Conservation (phyloP, 2,113 vertebrate genomes). For the Catharus fuscescens region DNA sequence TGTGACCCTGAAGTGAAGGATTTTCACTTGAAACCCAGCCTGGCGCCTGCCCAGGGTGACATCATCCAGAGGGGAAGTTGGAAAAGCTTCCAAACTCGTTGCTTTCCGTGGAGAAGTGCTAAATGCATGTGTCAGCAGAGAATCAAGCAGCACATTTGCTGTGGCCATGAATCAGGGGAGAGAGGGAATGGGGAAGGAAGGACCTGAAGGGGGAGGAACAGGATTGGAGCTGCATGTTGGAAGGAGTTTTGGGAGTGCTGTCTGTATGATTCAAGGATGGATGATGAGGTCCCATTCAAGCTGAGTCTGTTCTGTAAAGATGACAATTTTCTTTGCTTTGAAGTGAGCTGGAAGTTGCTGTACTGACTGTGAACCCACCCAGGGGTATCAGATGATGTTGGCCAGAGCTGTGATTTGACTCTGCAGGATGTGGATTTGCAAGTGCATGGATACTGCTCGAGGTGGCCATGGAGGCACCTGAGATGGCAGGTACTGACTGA, state of each 20-base stretch:
- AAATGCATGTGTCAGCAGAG: neutral
- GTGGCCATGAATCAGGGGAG: neutral
- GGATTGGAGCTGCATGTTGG: fast-evolving
- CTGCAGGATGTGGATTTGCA: neutral
- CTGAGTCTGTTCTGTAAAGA: neutral
- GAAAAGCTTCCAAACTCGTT: conserved; percentile 1
- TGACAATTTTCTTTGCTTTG: neutral
- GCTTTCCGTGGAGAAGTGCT: neutral
- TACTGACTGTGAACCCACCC: neutral
- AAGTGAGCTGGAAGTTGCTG: neutral
- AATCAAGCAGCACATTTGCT: neutral
- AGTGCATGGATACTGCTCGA: fast-evolving
- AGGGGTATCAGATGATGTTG: neutral
- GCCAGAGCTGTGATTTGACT: neutral
- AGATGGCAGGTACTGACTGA: neutral
- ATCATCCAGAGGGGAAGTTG: conserved; percentile 58
- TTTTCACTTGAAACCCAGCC: conserved; percentile 26
- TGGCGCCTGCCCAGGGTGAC: neutral
- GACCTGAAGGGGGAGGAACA: neutral
- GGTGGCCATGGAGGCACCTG: neutral
- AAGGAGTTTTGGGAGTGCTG: neutral
- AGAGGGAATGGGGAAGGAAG: neutral
- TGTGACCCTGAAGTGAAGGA: conserved; percentile 33
- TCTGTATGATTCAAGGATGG: fast-evolving
- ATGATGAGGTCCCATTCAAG: neutral